Percentiles rank a stretch among this genome's conserved stretches.
Conservation (phyloP, 2,113 vertebrate genomes). For the Zeus faber region DNA sequence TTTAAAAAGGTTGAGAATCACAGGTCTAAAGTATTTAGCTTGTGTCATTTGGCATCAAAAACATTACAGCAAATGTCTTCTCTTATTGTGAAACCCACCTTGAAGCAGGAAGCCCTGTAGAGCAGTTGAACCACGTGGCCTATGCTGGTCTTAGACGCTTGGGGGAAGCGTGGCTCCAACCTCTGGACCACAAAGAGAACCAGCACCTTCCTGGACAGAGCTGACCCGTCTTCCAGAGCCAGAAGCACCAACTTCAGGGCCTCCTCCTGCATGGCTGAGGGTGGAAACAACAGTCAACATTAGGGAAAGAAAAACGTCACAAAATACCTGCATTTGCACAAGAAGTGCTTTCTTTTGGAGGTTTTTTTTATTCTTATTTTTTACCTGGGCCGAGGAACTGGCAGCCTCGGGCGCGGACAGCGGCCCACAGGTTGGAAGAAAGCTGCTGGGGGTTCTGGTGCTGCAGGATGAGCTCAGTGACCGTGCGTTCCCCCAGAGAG, state of each 20-base stretch:
- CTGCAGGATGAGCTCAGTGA: slow-evolving; percentile 97
- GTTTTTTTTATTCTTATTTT: no score
- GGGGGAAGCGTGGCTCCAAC: slow-evolving; percentile 94
- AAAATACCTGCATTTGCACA: no score
- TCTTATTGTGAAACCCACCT: slow-evolving; percentile 72
- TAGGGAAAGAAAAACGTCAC: background rate
- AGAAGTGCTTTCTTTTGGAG: no score
- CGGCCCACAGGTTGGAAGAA: slow-evolving; percentile 98
- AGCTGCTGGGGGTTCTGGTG: slow-evolving; percentile 98
- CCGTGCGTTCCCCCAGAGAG: slow-evolving; percentile 92
- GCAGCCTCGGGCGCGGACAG: slow-evolving; percentile 93
- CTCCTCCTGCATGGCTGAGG: slow-evolving; percentile 95
- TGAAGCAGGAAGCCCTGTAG: slow-evolving; percentile 97
- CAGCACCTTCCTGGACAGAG: slow-evolving; percentile 93
- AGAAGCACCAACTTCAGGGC: slow-evolving; percentile 94
- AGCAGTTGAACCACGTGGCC: slow-evolving; percentile 98
- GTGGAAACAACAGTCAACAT: background rate
- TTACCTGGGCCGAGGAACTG: slow-evolving; percentile 99
- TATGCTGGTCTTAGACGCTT: slow-evolving; percentile 98
- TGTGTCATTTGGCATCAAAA: background rate
- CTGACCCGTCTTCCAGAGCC: slow-evolving; percentile 94
- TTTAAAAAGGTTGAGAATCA: no score
- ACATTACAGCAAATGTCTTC: background rate
- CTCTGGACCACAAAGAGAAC: slow-evolving; percentile 98
- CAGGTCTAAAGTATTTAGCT: slow-evolving; percentile 8